Evolutionary conservation across 1,140 invertebrate species (phyloP).

Genomic region (Anagrus nilaparvatae): DNA sequence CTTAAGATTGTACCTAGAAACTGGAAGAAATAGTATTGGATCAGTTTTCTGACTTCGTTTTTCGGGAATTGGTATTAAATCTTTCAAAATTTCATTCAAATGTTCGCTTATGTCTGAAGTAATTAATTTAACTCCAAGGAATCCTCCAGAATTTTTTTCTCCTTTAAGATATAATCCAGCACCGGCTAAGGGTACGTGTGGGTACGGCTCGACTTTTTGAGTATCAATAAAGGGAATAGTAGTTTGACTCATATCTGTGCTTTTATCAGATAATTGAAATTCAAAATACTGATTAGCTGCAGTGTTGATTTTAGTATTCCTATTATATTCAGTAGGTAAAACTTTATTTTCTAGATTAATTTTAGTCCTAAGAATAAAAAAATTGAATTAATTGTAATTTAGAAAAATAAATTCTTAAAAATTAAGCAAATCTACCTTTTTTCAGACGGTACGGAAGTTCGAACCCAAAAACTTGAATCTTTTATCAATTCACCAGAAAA

Average conservation of each 20-base stretch:
- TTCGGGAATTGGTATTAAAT: no score
- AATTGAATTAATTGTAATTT: neutral
- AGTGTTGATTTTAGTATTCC: neutral
- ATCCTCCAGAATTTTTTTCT: conserved; percentile 55
- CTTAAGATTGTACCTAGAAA: no score
- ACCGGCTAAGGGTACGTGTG: conserved; percentile 52
- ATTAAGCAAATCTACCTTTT: neutral
- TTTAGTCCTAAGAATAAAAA: neutral
- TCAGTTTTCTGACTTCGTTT: no score
- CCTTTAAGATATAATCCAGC: conserved; percentile 68
- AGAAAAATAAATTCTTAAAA: neutral
- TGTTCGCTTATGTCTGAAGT: no score
- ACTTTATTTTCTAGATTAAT: neutral
- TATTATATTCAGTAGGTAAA: neutral
- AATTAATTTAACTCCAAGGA: conserved; percentile 57
- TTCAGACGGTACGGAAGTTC: no score
- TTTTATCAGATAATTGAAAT: neutral
- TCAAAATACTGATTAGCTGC: neutral
- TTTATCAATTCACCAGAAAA: neutral
- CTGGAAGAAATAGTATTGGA: no score
- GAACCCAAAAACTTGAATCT: neutral
- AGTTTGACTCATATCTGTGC: neutral
- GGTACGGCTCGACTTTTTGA: conserved; percentile 52
- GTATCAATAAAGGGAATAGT: conserved; percentile 49
- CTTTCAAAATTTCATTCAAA: no score